phyloP scores from a whole-genome alignment of 2,888 invertebrate genomes.

The Caenorhabditis sinica region DNA sequence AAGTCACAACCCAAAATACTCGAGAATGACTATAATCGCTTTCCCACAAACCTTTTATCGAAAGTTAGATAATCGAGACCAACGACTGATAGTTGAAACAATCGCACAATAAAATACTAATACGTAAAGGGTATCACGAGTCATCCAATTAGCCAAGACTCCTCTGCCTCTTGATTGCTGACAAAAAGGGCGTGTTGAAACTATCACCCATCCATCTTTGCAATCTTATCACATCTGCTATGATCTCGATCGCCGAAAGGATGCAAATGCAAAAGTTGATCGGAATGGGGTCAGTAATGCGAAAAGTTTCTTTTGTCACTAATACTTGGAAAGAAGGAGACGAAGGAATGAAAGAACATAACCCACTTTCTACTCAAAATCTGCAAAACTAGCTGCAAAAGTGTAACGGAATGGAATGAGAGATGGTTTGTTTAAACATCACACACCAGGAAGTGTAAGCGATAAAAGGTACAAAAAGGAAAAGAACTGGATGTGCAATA shows the following conservation, averaged over 20 bases:
- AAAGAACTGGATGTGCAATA: constrained; percentile 1
- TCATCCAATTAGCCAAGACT: constrained; percentile 5
- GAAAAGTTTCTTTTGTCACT: neutral
- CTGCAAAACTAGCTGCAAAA: constrained; percentile 4
- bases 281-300: constrained; percentile 10
- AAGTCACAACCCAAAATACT: neutral
- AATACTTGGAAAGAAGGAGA: neutral
- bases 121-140: constrained; percentile 28
- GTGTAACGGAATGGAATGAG: no score
- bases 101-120: neutral
- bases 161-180: neutral
- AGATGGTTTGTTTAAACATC: constrained; percentile 11
- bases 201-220: neutral
- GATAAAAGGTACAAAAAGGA: neutral
- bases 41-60: neutral
- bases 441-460: constrained; percentile 15
- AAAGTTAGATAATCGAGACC: neutral
- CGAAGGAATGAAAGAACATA: no score
- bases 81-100: neutral
- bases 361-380: neutral
- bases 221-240: constrained; percentile 1
- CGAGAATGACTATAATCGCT: neutral
- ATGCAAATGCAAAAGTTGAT: neutral
- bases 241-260: neutral
- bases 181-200: constrained; percentile 2